Evolutionary conservation across 53 echinoderm and acorn worm species (phyloP), one percentile per base, ranked within the genome.

Genomic region (Glandiceps talaboti): DNA sequence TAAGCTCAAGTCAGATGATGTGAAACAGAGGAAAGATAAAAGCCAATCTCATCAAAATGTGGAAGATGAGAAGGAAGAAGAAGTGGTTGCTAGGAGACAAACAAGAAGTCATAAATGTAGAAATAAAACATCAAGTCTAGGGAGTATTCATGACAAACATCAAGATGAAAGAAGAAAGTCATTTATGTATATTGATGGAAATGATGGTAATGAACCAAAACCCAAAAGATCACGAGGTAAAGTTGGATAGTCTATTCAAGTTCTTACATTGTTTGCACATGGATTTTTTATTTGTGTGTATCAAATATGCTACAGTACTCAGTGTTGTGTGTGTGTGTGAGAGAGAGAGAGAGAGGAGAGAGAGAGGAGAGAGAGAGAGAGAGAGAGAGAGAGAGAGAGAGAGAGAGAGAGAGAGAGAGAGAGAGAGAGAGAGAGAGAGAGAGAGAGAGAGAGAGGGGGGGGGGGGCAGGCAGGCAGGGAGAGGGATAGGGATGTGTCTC

Each of bases 341-440:
- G 64, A 45, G 64, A 45, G 64, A 45, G 64, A 45, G 64, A 45
- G 64, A 45, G 64, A 45, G 64, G 64, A 45, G 64, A 45, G 64
- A 45, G 64, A 45, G 64, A 45, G 64, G 64, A 45, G 64, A 45
- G 64, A 45, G 64, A 45, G 64, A 45, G 64, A 45, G 64, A 45
- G 64, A 45, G 64, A 45, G 64, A 45, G 64, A 45, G 64, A 45
- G 64, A 45, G 64, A 45, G 64, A 45, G 64, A 45, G 64, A 45
- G 64, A 45, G 64, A 45, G 64, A 45, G 64, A 45, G 64, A 45
- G 64, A 45, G 64, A 45, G 64, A 45, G 64, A 45, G 64, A 45
- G 64, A 45, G 64, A 45, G 64, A 45, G 64, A 45, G 64, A 45
- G 64, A 45, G 64, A 45, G 64, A 45, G 64, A 45, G 64, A 45